A percentile compares a stretch with the other conserved stretches of the same genome.
Conservation (phyloP, 2,888 invertebrate genomes). For the Spodoptera exigua region DNA sequence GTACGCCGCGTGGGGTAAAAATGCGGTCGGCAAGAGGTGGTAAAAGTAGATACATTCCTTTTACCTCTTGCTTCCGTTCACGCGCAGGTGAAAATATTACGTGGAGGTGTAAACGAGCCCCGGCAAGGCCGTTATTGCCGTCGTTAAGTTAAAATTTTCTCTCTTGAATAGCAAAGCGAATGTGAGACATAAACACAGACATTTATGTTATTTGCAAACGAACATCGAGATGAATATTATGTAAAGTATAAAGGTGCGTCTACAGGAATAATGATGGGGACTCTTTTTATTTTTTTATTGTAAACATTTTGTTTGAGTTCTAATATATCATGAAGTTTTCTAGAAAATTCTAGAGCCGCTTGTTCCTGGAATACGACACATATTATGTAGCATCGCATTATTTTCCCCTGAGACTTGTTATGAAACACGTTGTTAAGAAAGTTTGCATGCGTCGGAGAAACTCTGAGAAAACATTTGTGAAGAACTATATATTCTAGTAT, state of each 20-base stretch:
- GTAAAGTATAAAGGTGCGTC: conserved; percentile 51
- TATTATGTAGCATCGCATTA: conserved; percentile 21
- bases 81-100: conserved; percentile 76
- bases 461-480: conserved; percentile 1
- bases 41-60: conserved; percentile 67
- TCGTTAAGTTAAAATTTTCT: conserved; percentile 84
- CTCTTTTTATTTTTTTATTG: conserved; percentile 24
- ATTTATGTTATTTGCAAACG: conserved; percentile 78
- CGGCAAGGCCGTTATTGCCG: conserved; percentile 77
- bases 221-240: conserved; percentile 71
- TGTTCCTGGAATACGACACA: conserved; percentile 10
- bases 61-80: conserved; percentile 74
- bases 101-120: conserved; percentile 79
- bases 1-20: conserved; percentile 63
- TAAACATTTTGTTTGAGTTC: conserved; percentile 18
- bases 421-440: conserved; percentile 17
- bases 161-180: conserved; percentile 77
- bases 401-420: conserved; percentile 19
- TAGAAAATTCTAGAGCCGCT: conserved; percentile 5
- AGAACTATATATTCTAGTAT: not conserved
- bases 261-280: conserved; percentile 34
- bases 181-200: conserved; percentile 76
- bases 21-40: conserved; percentile 64
- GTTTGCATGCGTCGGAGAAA: conserved; percentile 23
- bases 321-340: conserved; percentile 18